Percentiles rank a stretch among this genome's conserved stretches.
Evolutionary conservation across 2,797 vertebrate species (phyloP).

Genomic region (Xiphorhynchus erythropygius): DNA sequence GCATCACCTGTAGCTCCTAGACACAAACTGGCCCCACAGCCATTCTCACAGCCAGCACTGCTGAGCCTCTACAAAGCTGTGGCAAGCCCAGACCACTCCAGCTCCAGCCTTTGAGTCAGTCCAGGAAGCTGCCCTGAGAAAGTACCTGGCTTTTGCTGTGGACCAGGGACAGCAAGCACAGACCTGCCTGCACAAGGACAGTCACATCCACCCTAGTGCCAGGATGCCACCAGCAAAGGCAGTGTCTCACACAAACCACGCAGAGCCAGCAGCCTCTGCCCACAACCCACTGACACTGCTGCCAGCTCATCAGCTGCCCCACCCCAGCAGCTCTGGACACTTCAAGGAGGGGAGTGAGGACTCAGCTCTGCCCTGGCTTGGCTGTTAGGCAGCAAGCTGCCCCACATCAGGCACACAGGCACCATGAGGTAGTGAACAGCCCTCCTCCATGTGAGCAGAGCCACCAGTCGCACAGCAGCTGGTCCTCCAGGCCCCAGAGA

Average conservation of each 20-base stretch:
- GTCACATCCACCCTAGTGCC: background rate
- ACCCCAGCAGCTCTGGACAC: background rate
- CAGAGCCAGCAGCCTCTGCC: background rate
- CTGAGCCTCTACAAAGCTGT: rapidly evolving
- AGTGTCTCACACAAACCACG: rapidly evolving
- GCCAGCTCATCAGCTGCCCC: background rate
- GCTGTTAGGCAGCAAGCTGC: background rate
- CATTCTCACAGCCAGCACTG: background rate
- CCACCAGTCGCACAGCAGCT: background rate
- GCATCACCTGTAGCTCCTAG: background rate
- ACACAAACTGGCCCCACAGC: background rate
- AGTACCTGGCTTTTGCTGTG: background rate
- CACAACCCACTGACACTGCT: background rate
- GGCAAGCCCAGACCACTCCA: background rate
- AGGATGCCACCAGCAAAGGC: background rate
- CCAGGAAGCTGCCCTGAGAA: background rate
- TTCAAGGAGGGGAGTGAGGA: background rate
- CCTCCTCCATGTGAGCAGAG: background rate
- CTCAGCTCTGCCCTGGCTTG: background rate
- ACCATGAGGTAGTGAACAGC: rapidly evolving
- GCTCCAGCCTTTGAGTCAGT: rapidly evolving
- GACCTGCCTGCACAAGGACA: background rate
- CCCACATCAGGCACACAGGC: rapidly evolving
- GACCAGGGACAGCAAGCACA: background rate
- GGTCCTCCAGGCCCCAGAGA: rapidly evolving